These are phyloP conservation scores for Promerops cafer DNA, from an alignment of 2,113 vertebrate genomes.

Conservation along the genomic window DNA sequence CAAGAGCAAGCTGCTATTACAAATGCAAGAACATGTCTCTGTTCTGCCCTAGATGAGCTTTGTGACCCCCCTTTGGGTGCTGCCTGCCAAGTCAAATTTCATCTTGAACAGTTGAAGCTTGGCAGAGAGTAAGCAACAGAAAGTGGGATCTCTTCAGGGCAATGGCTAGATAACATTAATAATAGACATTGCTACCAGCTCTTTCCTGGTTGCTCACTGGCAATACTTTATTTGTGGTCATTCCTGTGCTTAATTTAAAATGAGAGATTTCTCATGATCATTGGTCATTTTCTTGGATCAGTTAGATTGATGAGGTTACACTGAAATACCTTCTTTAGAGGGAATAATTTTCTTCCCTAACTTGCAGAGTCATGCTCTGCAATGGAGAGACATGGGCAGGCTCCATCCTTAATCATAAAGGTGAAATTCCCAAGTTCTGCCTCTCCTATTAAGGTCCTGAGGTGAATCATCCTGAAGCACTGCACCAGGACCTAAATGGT, in stretches of 20 bases:
- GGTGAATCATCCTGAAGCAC: background rate
- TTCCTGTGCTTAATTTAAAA: background rate
- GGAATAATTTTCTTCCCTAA: background rate
- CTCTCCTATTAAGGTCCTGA: background rate
- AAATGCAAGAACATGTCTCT: background rate
- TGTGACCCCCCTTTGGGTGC: background rate
- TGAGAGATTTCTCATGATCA: background rate
- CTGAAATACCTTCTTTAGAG: background rate
- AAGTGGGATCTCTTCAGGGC: background rate
- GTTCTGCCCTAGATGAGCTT: background rate
- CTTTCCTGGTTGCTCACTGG: background rate
- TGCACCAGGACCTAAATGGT: background rate
- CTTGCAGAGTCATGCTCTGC: background rate
- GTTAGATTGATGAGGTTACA: background rate
- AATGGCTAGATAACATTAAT: background rate
- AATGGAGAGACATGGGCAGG: background rate
- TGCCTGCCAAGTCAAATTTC: conserved; percentile 13
- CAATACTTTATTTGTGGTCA: background rate
- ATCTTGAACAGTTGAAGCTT: background rate
- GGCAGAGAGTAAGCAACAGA: background rate
- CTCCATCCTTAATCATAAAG: background rate
- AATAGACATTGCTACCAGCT: background rate
- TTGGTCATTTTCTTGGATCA: background rate
- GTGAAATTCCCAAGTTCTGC: background rate
- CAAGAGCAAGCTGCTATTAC: background rate